These are phyloP conservation scores for Parnassius glacialis DNA, from an alignment of 2,888 invertebrate genomes.

Conservation along the genomic window DNA sequence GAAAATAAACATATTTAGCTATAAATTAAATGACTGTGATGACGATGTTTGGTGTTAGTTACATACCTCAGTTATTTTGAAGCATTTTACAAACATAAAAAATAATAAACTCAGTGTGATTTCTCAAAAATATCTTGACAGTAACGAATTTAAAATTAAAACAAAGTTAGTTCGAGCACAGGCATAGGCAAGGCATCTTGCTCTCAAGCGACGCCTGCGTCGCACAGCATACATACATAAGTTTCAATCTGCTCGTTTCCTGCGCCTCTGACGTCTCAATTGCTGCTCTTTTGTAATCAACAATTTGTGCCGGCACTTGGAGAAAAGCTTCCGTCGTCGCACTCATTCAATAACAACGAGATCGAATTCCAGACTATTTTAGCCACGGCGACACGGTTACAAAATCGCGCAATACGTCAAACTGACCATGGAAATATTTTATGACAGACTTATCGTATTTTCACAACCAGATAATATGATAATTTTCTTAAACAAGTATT, in stretches of 20 bases:
- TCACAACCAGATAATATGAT: neutral
- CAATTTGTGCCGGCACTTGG: constrained; percentile 71
- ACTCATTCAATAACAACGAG: constrained; percentile 67
- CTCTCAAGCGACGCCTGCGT: constrained; percentile 23
- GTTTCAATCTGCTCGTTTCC: constrained; percentile 73
- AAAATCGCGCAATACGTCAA: constrained; percentile 26
- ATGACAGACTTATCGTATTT: neutral
- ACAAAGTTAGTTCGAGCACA: constrained; percentile 17
- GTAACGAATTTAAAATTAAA: constrained; percentile 23
- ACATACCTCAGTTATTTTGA: too few species aligned
- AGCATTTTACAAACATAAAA: too few species aligned
- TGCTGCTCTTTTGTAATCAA: constrained; percentile 79
- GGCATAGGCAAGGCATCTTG: constrained; percentile 21
- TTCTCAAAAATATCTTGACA: constrained; percentile 1
- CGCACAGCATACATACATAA: constrained; percentile 62
- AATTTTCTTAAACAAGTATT: too few species aligned
- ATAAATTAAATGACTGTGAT: too few species aligned
- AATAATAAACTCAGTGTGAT: too few species aligned
- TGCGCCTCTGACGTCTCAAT: constrained; percentile 74
- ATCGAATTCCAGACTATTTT: constrained; percentile 68
- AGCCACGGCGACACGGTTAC: constrained; percentile 58
- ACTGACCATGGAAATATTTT: constrained; percentile 11
- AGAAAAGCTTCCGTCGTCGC: constrained; percentile 56
- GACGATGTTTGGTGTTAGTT: too few species aligned
- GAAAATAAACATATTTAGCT: too few species aligned